Conservation (phyloP, 2,888 invertebrate species). For the Bursaphelenchus okinawaensis region DNA sequence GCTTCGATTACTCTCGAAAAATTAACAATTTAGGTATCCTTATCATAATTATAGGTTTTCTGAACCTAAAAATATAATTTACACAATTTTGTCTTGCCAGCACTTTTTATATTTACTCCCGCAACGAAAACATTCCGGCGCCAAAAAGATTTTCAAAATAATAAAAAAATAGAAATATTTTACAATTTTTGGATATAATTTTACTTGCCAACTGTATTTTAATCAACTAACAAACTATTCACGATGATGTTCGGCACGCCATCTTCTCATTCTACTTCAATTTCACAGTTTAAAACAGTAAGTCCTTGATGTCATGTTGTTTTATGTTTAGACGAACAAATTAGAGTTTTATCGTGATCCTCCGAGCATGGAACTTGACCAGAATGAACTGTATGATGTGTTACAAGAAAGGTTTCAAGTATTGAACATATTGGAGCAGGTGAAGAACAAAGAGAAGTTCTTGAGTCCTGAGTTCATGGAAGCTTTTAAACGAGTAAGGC, state of each 20-base stretch:
- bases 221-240: too few species aligned
- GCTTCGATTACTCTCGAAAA: too few species aligned
- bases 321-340: constrained; percentile 14
- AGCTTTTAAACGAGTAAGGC: constrained; percentile 15
- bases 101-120: not conserved
- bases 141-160: not conserved
- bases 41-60: too few species aligned
- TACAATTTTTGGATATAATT: not conserved
- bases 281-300: too few species aligned
- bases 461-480: constrained; percentile 20
- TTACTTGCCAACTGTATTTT: too few species aligned
- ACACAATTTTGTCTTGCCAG: too few species aligned
- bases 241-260: too few species aligned
- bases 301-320: too few species aligned
- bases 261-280: too few species aligned
- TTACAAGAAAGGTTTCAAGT: constrained; percentile 41
- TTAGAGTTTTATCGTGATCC: constrained; percentile 38
- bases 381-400: constrained; percentile 49
- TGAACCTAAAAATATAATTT: too few species aligned
- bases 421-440: constrained; percentile 33
- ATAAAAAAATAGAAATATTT: not conserved
- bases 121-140: not conserved
- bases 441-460: constrained; percentile 24
- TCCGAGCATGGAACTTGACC: constrained; percentile 38
- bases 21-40: too few species aligned